Percentiles rank a stretch among this genome's conserved stretches.
Conservation (phyloP, 2,113 vertebrate species). For the Ploceus nigricollis region DNA sequence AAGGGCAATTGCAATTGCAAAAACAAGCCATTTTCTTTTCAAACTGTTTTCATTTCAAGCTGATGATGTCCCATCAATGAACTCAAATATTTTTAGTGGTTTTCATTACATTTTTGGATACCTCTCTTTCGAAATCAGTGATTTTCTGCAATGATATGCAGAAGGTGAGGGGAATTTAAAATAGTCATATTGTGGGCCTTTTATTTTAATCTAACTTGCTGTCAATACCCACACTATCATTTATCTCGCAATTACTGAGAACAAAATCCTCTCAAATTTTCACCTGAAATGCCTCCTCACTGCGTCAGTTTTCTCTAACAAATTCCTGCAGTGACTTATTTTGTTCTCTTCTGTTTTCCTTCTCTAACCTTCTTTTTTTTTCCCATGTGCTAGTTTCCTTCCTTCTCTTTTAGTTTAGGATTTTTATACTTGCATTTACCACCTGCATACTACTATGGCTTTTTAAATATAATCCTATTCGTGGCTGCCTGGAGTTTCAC, state of each 20-base stretch:
- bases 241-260: not conserved
- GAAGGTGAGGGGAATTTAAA: constrained; percentile 3
- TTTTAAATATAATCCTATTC: not conserved
- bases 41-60: constrained; percentile 10
- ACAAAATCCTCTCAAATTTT: not conserved
- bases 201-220: constrained; percentile 20
- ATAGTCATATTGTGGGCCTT: not conserved
- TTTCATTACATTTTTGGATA: constrained; percentile 21
- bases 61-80: not conserved
- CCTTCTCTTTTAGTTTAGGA: not conserved
- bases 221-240: not conserved
- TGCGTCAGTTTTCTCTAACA: not conserved
- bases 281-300: not conserved
- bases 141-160: not conserved
- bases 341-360: not conserved
- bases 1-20: not conserved
- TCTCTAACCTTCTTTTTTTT: not conserved
- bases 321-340: not conserved
- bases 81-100: constrained; percentile 14
- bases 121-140: not conserved
- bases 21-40: not conserved
- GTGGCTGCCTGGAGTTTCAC: not conserved
- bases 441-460: not conserved
- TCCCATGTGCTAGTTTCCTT: not conserved
- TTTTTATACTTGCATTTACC: not conserved